Conservation (phyloP, 2,888 invertebrate species). For the Panorpa germanica region DNA sequence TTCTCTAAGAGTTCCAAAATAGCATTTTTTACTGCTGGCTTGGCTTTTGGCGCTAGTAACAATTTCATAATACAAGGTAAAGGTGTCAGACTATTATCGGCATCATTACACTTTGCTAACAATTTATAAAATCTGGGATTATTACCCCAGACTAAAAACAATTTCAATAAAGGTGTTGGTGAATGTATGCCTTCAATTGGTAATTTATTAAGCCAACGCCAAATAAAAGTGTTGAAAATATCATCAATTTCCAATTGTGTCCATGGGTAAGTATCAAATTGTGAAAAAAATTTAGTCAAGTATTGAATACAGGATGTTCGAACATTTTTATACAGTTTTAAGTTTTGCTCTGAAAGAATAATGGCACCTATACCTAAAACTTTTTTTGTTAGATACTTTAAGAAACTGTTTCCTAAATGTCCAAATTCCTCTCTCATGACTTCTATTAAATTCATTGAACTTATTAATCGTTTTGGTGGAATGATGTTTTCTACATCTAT, state of each 20-base stretch:
- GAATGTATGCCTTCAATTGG: slow-evolving; percentile 64
- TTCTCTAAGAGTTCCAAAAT: slow-evolving; percentile 60
- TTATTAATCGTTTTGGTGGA: slow-evolving; percentile 51
- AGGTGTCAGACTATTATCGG: slow-evolving; percentile 29
- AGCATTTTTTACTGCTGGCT: slow-evolving; percentile 40
- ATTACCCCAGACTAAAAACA: slow-evolving; percentile 64
- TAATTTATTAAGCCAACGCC: slow-evolving; percentile 59
- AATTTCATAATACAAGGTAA: slow-evolving; percentile 51
- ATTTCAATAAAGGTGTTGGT: slow-evolving; percentile 61
- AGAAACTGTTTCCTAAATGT: slow-evolving; percentile 41
- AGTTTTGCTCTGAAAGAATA: slow-evolving; percentile 30
- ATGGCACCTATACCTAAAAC: slow-evolving; percentile 48
- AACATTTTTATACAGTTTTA: slow-evolving; percentile 42
- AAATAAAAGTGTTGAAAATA: slow-evolving; percentile 59
- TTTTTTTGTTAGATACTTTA: slow-evolving; percentile 52
- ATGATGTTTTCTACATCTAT: slow-evolving; percentile 38
- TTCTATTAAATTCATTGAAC: slow-evolving; percentile 52
- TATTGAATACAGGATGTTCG: slow-evolving; percentile 39
- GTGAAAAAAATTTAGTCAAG: slow-evolving; percentile 54
- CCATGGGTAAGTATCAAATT: slow-evolving; percentile 64
- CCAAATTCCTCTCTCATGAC: slow-evolving; percentile 68
- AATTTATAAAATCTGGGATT: slow-evolving; percentile 59
- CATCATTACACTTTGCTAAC: slow-evolving; percentile 36
- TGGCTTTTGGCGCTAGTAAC: slow-evolving; percentile 47
- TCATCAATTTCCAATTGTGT: slow-evolving; percentile 45